Evolutionary conservation across 1,140 invertebrate genomes (phyloP), one percentile per base, ranked within the genome.

Genomic region (Stratiolaelaps scimitus): DNA sequence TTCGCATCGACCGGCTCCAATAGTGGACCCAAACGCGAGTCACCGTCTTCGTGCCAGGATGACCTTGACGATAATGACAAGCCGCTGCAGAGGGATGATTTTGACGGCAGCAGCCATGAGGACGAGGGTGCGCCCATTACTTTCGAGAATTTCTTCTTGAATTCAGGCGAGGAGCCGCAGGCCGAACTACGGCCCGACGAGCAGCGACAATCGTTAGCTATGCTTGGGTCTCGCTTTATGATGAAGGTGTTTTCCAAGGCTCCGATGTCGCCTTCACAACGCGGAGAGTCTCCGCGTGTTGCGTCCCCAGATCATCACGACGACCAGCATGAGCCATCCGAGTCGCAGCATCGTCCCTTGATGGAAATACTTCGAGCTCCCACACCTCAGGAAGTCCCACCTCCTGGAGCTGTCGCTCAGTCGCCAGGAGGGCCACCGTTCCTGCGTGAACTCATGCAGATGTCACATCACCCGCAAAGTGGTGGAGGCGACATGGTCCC

Each of bases 201-300:
- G 10, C 26, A 26, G n/a, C 26, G 26, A 19, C 53, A 17, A 34
- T 26, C 20, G 15, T 26, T 23, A 29, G 26, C 53, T 26, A 26
- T 17, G 34, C 26, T 34, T 34, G 53, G 53, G 34, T 60, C 53
- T 23, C 53, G 53, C 26, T 60, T 60, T 34, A 60, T 60, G 53
- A 19, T 23, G 1, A 60, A 60, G 34, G 53, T 60, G 53, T 60
- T 60, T 34, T n/a, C 53, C 17, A 60, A 60, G 34, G 34, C 53
- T n/a, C 34, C 20, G 53, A 60, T 15, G 53, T 17, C 53, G 53
- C 17, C 13, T 60, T 23, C 34, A 19, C 15, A 34, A 26, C 53
- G 26, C 34, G 26, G 20, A 40, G 34, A 40, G 34, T 60, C 53
- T 13, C 26, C 26, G 15, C 53, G 26, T 26, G 23, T 15, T 34